These are phyloP conservation scores for Taxidea taxus DNA, from an alignment of 2,113 vertebrate species.

Conservation along the genomic window DNA sequence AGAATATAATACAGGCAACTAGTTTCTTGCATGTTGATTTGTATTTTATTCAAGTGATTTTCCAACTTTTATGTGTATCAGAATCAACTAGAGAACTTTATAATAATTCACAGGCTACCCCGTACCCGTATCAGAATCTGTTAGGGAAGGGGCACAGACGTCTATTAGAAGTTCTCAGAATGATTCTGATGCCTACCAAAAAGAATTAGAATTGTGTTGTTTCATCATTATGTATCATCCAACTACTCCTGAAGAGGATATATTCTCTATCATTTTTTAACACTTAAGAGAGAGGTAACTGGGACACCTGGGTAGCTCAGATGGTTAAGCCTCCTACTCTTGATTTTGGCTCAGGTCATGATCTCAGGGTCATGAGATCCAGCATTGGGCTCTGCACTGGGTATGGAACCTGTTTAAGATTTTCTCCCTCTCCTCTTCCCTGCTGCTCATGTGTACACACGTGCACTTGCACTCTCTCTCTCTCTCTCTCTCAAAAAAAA, in stretches of 20 bases:
- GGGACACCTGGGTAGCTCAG: background rate
- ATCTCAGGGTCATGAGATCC: background rate
- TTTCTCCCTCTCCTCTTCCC: background rate
- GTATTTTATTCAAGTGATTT: conserved; percentile 38
- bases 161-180: conserved; percentile 2
- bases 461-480: background rate
- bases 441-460: background rate
- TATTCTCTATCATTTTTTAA: background rate
- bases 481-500: too few relatives aligned
- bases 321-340: background rate
- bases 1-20: background rate
- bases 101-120: background rate
- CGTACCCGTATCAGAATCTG: background rate
- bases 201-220: background rate
- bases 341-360: background rate
- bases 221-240: background rate
- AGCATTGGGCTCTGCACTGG: background rate
- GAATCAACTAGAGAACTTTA: background rate
- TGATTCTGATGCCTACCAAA: background rate
- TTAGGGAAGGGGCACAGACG: background rate
- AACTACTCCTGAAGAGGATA: background rate
- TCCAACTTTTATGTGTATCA: background rate
- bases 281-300: background rate
- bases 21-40: background rate
- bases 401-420: background rate